Conservation (phyloP, 2,888 invertebrate genomes). For the Sesamia inferens region DNA sequence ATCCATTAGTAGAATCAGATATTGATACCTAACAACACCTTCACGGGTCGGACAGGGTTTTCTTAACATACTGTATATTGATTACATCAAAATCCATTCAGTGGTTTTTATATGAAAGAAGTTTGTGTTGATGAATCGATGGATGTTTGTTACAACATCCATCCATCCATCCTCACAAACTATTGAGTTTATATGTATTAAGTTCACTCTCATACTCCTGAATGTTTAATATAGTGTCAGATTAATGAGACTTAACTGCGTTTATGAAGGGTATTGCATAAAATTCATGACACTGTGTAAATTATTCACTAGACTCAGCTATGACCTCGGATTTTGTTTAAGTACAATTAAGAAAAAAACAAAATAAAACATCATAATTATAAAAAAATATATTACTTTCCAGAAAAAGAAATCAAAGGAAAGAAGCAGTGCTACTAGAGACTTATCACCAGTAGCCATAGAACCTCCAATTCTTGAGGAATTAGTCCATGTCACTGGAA, state of each 20-base stretch:
- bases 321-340: background rate
- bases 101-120: too few relatives aligned
- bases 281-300: background rate
- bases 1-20: too few relatives aligned
- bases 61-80: too few relatives aligned
- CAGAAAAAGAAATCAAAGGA: slow-evolving; percentile 83
- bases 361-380: background rate
- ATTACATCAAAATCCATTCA: too few relatives aligned
- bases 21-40: too few relatives aligned
- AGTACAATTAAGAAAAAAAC: background rate
- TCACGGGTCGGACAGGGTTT: too few relatives aligned
- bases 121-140: too few relatives aligned
- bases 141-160: too few relatives aligned
- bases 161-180: too few relatives aligned
- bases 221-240: background rate
- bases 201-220: background rate
- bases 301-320: background rate
- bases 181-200: too few relatives aligned
- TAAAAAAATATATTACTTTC: slow-evolving; percentile 3
- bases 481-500: slow-evolving; percentile 27
- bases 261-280: background rate
- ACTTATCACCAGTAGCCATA: slow-evolving; percentile 25
- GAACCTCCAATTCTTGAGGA: slow-evolving; percentile 40
- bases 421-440: slow-evolving; percentile 37
- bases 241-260: background rate